phyloP scores from a whole-genome alignment of 2,113 vertebrate genomes.

The Bagarius yarrelli region DNA sequence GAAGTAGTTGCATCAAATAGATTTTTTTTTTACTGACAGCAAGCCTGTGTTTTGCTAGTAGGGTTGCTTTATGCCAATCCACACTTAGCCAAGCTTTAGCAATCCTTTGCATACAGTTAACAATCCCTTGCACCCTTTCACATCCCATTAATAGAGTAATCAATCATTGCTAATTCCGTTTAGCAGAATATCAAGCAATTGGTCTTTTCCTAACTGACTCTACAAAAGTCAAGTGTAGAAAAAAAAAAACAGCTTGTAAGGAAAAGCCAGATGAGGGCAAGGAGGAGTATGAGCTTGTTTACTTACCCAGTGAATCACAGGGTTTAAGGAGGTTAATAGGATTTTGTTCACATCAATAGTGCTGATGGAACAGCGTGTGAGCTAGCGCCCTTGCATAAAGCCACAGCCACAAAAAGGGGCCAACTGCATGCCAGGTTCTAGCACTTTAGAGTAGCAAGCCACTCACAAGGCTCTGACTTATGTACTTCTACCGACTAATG shows the following conservation, averaged over 20 bases:
- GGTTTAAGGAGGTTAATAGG: conserved; percentile 63
- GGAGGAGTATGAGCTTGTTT: conserved; percentile 52
- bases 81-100: background rate
- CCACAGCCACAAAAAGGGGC: conserved; percentile 57
- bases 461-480: conserved; percentile 57
- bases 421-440: conserved; percentile 59
- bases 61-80: background rate
- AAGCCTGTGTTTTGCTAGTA: background rate
- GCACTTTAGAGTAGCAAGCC: conserved; percentile 59
- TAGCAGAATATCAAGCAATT: background rate
- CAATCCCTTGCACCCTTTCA: background rate
- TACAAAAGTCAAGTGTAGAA: conserved; percentile 24
- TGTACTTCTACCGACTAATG: conserved; percentile 61
- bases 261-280: conserved; percentile 27
- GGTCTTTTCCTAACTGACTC: background rate
- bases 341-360: conserved; percentile 67
- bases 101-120: background rate
- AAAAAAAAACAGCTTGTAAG: conserved; percentile 33
- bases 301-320: conserved; percentile 60
- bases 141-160: conserved; percentile 3
- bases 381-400: conserved; percentile 40
- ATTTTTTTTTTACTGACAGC: background rate
- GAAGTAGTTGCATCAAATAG: background rate
- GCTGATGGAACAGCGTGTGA: conserved; percentile 46
- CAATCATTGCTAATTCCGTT: background rate